phyloP scores from a whole-genome alignment of 2,113 vertebrate species.

The Aphelocoma coerulescens region DNA sequence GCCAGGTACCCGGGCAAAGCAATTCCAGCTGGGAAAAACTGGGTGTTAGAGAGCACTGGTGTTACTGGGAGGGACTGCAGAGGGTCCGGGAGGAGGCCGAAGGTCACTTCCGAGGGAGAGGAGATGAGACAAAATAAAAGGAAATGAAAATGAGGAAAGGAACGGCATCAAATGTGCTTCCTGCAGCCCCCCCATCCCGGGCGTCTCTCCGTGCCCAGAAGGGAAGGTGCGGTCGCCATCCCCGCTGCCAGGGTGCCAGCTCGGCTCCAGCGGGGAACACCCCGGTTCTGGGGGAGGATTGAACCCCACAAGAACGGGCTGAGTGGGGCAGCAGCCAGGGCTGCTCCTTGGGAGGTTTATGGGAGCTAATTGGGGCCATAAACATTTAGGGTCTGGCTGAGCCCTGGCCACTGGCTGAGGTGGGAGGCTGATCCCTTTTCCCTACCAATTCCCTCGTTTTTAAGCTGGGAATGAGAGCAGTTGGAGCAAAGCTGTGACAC shows the following conservation, averaged over 20 bases:
- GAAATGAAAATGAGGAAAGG: neutral
- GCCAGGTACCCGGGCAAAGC: neutral
- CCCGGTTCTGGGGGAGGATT: neutral
- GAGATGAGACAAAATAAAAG: neutral
- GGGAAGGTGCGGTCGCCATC: fast-evolving
- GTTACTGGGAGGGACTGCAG: fast-evolving
- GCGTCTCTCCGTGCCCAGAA: fast-evolving
- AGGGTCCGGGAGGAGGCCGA: neutral
- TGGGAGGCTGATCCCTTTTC: neutral
- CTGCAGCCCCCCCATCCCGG: neutral
- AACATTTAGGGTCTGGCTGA: neutral
- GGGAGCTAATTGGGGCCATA: neutral
- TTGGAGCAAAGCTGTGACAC: neutral
- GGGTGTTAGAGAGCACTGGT: neutral
- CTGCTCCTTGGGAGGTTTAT: constrained; percentile 41
- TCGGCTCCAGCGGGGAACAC: neutral
- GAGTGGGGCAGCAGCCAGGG: neutral
- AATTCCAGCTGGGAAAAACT: neutral
- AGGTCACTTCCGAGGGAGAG: neutral
- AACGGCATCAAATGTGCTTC: fast-evolving
- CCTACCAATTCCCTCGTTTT: neutral
- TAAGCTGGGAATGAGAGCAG: neutral
- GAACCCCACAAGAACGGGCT: neutral
- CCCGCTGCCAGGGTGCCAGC: neutral
- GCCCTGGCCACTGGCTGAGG: neutral